Evolutionary conservation across 2,888 invertebrate species (phyloP), one percentile per base, ranked within the genome.

Genomic region (Limnephilus auricula): DNA sequence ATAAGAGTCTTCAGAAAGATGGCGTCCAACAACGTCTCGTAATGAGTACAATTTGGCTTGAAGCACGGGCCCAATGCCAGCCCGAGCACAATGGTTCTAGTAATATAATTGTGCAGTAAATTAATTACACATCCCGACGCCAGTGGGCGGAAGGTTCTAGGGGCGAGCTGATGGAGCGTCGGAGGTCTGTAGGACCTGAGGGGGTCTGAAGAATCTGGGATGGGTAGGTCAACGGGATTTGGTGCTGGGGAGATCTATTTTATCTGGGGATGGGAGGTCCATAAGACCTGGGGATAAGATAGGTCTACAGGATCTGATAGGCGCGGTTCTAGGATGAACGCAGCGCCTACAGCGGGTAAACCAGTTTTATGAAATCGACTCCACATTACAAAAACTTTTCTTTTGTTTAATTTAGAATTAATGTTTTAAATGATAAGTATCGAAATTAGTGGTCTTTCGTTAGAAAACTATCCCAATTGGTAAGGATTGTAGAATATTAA

Each of bases 71-170:
- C 31, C 45, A 79, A 40, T 91, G 90, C 91, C 85, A 90, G 90
- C 50, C 37, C 87, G 32, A 34, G 78, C 78, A 82, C 89, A 91
- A 89, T 90, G 91, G 83, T 40, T 65, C 87, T 91, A 91, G 85
- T 90, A 89, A 92, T 92, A 91, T 92, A 91, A 92, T 92, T 92
- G 92, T 92, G 92, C 92, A 90, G 90, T 92, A 92, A 92, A 92
- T 92, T 92, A 92, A 92, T 92, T 92, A 92, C 92, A 89, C 34
- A 45, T 86, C 86, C 86, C 65, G 32, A 18, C 85, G 30, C 2
- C 40, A 25, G 34, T 32, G 34, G 50, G 82, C 13, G 34, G 82
- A 18, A 32, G 65, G 65, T 65, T 65, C 65, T 25, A 6, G 65
- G 9, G 9, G 65, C 80, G 80, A 82, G 4, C n/a, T 37, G 40